A percentile compares a stretch with the other conserved stretches of the same genome.
Evolutionary conservation across 2,113 vertebrate genomes (phyloP).

Genomic region (Gymnorhina tibicen): DNA sequence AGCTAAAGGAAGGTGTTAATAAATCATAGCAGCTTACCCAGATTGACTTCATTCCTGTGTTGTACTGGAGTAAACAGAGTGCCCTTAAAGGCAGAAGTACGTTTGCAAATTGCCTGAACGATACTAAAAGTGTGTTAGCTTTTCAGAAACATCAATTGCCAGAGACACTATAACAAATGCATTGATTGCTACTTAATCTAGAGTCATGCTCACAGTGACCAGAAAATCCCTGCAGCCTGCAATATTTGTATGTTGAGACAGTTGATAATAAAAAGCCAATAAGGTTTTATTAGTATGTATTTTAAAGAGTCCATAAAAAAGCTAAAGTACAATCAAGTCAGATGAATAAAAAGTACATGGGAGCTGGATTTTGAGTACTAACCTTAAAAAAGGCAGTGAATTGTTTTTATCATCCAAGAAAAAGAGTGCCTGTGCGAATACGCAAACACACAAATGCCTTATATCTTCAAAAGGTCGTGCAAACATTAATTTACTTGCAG

Average conservation of each 20-base stretch:
- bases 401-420: slow-evolving; percentile 31
- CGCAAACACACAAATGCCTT: neutral
- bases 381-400: slow-evolving; percentile 39
- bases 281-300: slow-evolving; percentile 53
- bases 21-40: neutral
- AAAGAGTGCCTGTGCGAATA: neutral
- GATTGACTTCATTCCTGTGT: neutral
- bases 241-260: slow-evolving; percentile 35
- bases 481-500: neutral
- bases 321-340: slow-evolving; percentile 38
- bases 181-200: neutral
- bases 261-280: slow-evolving; percentile 34
- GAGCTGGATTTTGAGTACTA: slow-evolving; percentile 31
- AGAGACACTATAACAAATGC: neutral
- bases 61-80: neutral
- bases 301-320: slow-evolving; percentile 57
- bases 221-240: slow-evolving; percentile 30
- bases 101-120: neutral
- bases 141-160: neutral
- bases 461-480: neutral
- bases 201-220: neutral
- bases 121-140: neutral
- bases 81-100: neutral
- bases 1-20: neutral
- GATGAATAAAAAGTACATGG: slow-evolving; percentile 2